A percentile compares a stretch with the other conserved stretches of the same genome.
These are phyloP conservation scores for Chaetodon auriga DNA, from an alignment of 2,113 vertebrate species.

Conservation along the genomic window DNA sequence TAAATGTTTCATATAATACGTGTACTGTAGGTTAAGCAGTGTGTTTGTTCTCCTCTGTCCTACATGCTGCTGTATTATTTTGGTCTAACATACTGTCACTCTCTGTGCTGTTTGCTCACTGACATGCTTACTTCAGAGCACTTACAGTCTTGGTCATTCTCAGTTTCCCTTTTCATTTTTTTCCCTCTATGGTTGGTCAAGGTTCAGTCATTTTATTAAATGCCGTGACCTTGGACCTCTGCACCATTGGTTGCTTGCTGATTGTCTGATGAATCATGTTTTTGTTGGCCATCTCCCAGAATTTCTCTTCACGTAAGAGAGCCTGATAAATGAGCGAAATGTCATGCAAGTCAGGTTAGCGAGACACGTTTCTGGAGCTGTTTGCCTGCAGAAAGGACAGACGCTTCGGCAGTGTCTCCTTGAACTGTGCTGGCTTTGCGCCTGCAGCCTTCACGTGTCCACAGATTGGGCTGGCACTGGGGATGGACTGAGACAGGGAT, in stretches of 20 bases:
- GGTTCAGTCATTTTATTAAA: neutral
- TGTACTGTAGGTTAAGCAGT: too few species aligned
- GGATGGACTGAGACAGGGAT: neutral
- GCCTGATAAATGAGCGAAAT: slow-evolving; percentile 26
- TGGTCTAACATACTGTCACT: neutral
- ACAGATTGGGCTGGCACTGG: neutral
- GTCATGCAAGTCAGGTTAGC: slow-evolving; percentile 4
- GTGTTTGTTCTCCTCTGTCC: neutral
- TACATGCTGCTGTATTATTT: neutral
- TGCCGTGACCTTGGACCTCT: neutral
- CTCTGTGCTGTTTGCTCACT: too few species aligned
- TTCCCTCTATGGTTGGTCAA: neutral
- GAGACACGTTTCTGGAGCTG: slow-evolving; percentile 5
- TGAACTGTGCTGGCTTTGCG: slow-evolving; percentile 14
- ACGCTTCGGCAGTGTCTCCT: slow-evolving; percentile 8
- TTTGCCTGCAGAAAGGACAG: slow-evolving; percentile 8
- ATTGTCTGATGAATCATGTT: neutral
- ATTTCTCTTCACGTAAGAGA: neutral
- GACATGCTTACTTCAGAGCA: neutral
- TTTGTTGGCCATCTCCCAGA: neutral
- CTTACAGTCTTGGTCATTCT: neutral
- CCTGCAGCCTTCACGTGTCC: slow-evolving; percentile 18
- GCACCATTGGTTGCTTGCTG: neutral
- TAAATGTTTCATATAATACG: too few species aligned
- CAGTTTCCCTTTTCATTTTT: neutral